Evolutionary conservation across 2,797 vertebrate genomes (phyloP).

Genomic region (Manis pentadactyla): DNA sequence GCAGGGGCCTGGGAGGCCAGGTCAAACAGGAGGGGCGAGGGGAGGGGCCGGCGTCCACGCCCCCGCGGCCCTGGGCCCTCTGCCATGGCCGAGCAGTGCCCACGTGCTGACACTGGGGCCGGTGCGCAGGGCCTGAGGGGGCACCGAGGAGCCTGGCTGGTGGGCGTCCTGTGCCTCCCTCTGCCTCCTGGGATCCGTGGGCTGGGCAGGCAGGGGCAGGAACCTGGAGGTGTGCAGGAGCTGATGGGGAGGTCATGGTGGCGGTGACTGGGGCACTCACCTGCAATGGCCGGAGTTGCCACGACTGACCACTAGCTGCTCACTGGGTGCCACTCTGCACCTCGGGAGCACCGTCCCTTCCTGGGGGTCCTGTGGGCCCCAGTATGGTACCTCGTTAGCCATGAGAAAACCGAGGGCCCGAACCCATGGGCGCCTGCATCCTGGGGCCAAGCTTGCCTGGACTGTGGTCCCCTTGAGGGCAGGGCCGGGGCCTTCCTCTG

Average conservation of each 20-base stretch:
- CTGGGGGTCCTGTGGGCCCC: neutral
- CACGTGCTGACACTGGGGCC: neutral
- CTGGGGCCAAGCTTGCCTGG: neutral
- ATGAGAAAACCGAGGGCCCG: neutral
- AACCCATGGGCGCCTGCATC: accelerated
- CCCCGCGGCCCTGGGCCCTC: no score
- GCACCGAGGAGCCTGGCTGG: neutral
- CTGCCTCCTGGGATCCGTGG: neutral
- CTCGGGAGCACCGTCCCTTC: accelerated
- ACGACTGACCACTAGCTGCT: accelerated
- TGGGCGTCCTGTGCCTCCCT: neutral
- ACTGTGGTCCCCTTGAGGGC: neutral
- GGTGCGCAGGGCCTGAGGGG: neutral
- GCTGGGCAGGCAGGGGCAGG: accelerated
- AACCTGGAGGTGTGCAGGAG: neutral
- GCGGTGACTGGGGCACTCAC: accelerated
- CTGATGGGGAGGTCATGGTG: neutral
- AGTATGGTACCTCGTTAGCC: accelerated
- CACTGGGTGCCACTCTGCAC: accelerated
- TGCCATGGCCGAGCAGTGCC: accelerated
- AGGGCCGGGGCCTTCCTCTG: accelerated
- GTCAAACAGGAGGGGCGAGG: neutral
- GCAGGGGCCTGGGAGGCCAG: constrained; percentile 22
- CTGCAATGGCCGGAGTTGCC: accelerated
- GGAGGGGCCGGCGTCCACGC: accelerated